phyloP scores from a whole-genome alignment of 2,113 vertebrate genomes.

The Chaenogobius annularis region DNA sequence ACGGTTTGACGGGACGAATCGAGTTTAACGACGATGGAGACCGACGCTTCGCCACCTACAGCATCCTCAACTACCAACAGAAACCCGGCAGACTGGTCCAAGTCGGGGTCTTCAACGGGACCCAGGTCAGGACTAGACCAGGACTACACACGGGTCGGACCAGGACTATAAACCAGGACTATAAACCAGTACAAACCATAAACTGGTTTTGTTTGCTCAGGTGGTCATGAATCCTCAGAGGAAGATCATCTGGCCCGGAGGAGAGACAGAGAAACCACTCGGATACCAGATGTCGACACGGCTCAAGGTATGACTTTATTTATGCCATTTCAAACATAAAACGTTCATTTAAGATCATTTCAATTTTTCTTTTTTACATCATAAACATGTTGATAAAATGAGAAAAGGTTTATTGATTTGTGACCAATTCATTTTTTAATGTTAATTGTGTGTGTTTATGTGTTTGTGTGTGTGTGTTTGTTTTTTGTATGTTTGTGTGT shows the following conservation, averaged over 20 bases:
- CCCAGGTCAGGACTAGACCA: constrained; percentile 75
- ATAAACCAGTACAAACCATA: background rate
- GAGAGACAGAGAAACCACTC: constrained; percentile 94
- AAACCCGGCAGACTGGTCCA: constrained; percentile 85
- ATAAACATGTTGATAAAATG: too few relatives aligned
- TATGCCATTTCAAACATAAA: background rate
- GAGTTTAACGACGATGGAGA: constrained; percentile 98
- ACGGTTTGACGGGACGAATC: constrained; percentile 91
- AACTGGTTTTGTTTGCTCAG: constrained; percentile 82
- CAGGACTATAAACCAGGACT: constrained; percentile 71
- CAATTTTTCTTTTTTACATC: too few relatives aligned
- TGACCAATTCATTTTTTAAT: too few relatives aligned
- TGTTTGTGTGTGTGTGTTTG: too few relatives aligned
- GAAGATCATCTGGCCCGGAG: constrained; percentile 98
- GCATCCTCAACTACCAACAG: constrained; percentile 97
- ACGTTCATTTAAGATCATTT: too few relatives aligned
- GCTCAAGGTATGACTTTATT: constrained; percentile 80
- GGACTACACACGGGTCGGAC: background rate
- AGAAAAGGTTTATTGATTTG: too few relatives aligned
- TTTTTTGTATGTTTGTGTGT: too few relatives aligned
- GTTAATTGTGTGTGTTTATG: background rate
- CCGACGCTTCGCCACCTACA: constrained; percentile 95
- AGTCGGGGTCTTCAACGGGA: constrained; percentile 95
- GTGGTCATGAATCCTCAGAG: constrained; percentile 92
- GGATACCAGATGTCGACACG: constrained; percentile 99